Evolutionary conservation across 1,140 invertebrate species (phyloP), one percentile per base, ranked within the genome.

Genomic region (Bombus difficillimus): DNA sequence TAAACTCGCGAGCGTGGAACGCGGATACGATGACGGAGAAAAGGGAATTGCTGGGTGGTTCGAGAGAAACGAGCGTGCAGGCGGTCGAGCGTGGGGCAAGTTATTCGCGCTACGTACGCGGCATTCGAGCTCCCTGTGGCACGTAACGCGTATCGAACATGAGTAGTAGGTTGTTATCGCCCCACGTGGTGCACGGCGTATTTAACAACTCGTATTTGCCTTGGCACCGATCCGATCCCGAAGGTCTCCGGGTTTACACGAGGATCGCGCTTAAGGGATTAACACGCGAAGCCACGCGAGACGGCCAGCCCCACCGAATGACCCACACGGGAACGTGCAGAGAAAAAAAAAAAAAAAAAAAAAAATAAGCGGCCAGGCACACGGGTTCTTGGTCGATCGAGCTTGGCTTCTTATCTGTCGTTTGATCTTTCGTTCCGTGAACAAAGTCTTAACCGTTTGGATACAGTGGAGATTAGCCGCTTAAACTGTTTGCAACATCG

Each of bases 151-250:
- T 86, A 89, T 89, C 77, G 88, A 89, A 89, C 84, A 83, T 83
- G 87, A 89, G 80, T 89, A 90, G 85, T 78, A 82, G 89, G 62
- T 85, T 91, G 85, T 91, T 89, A 89, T 91, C 85, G 89, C 64
- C 62, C 75, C 85, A 72, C 87, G 82, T 47, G 77, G 62, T 64
- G 86, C 74, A 66, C 69, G 76, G 75, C 72, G 85, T 91, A 91
- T 91, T 91, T 88, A 91, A 91, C 90, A 82, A 87, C 81, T 91
- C 89, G 87, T 91, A 91, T 90, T 91, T 90, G 89, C 87, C 87
- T 91, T 91, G 89, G 81, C 85, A 90, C 81, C 90, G 88, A 89
- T 88, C 81, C 87, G 87, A 91, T 91, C 74, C 81, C 81, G 80
- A 83, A 83, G 86, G 83, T 90, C 86, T 82, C 86, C 66, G 89